Percentiles rank a stretch among this genome's conserved stretches.
Conservation (phyloP, 2,888 invertebrate species). For the Dicycla oo region DNA sequence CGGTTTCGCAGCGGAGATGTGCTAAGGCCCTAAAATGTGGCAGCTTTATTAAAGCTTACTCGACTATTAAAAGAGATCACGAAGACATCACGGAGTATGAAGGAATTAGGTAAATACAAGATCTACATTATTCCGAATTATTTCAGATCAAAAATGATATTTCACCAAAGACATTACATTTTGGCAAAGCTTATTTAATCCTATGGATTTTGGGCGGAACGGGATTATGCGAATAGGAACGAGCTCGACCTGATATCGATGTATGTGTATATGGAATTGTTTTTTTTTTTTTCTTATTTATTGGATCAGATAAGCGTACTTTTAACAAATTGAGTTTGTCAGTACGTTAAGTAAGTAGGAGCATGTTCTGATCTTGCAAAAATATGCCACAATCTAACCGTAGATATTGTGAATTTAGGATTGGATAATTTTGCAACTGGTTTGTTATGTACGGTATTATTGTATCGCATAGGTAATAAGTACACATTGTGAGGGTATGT, state of each 20-base stretch:
- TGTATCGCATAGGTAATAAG: no score
- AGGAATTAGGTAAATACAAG: not conserved
- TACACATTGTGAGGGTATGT: no score
- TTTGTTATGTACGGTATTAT: no score
- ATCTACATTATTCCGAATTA: not conserved
- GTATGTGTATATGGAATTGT: constrained; percentile 24
- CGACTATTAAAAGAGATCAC: not conserved
- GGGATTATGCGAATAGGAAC: constrained; percentile 32
- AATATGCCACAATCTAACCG: no score
- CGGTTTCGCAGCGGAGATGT: no score
- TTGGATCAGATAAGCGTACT: not conserved
- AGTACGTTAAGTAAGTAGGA: not conserved
- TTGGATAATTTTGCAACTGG: not conserved
- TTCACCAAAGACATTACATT: constrained; percentile 10
- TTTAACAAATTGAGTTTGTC: not conserved
- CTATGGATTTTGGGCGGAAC: constrained; percentile 18
- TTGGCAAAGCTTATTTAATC: constrained; percentile 24
- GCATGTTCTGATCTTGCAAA: not conserved
- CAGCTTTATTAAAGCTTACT: not conserved
- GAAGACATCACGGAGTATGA: not conserved
- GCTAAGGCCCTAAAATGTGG: not conserved
- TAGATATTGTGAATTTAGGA: not conserved
- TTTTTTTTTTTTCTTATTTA: constrained; percentile 22
- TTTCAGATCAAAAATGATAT: not conserved
- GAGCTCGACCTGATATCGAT: constrained; percentile 12